Base-by-base conservation (phyloP, 2,113 vertebrate species). In the Oryzias melastigma region DNA sequence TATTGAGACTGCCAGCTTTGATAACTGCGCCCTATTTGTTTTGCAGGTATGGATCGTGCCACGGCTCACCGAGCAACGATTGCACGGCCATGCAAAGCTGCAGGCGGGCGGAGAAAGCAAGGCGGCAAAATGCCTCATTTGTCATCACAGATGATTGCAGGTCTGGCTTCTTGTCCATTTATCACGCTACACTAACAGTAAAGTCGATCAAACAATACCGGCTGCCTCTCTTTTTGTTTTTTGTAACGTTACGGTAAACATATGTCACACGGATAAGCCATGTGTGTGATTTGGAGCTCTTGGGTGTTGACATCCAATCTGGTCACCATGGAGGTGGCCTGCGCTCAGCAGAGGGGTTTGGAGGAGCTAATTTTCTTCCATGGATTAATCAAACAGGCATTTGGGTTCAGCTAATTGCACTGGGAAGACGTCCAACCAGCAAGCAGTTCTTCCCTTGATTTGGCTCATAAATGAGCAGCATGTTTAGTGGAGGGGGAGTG, bases 321-420 rank as follows among this genome's bases (percentile, higher is more conserved):
- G 52, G 79, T 80, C 62, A 57, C 55, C 14, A 24, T 50, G 67
- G 62, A 53, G 45, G 49, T 58, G 42, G 43, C 53, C 49, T 41
- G 20, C 35, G 29, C 45, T 58, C 27, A 25, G 56, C 60, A 68
- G 41, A 80, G 65, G 53, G 61, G 47, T 67, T 50, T 46, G 50
- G 35, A 74, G 73, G 75, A 78, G 69, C 68, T 83, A 57, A 87
- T 88, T 83, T 83, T 82, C 81, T 73, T 80, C 59, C 69, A 62
- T 74, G 75, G 87, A 89, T 89, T 89, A 85, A 89, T 88, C 88
- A 86, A 83, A 84, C 85, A 82, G 85, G 75, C 83, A 71, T 80
- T 78, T 86, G 85, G 82, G 77, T 83, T 88, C 66, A 75, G 82
- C 79, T 88, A 86, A 86, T 87, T 83, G 79, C 84, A 83, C 86